Evolutionary conservation across 2,888 invertebrate genomes (phyloP), one percentile per base, ranked within the genome.

Genomic region (Melieria picta): DNA sequence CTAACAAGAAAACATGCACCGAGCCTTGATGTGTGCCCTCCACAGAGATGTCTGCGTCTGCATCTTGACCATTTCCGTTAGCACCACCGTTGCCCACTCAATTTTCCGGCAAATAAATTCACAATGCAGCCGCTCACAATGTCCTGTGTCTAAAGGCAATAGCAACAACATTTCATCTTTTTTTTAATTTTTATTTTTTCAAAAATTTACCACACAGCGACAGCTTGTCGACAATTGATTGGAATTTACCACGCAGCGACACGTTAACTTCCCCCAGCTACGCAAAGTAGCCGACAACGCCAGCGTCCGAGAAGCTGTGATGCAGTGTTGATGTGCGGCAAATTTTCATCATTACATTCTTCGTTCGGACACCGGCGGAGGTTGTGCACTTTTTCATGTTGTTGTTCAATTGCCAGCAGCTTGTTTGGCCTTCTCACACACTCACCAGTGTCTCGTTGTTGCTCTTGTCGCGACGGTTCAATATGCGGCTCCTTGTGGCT

Each of bases 211-310:
- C 13, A 56, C 58, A 73, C 64, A 47, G 72, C 61, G 72, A 74
- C 74, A 72, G 69, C 71, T 63, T 72, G 72, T 78, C 74, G 76
- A 77, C 82, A 83, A 84, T 84, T 82, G 84, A 82, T 84, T 84
- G 82, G 80, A 80, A 82, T 80, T 79, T 30, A 30, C 30, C 30
- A 30, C 11, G 45, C 67, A 58, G 42, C 64, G 64, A 68, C 68
- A 72, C 68, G 16, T 64, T 42, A 67, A 67, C 63, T 47, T 71
- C 52, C 47, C 47, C 58, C 43, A 30, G 56, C 43, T 57, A 30
- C 2, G 30, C 30, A 30, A 30, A 30, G 30, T 30, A 30, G 30
- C 3, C 30, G 30, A 30, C 30, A 30, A 30, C 30, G 30, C 3
- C 30, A 30, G 30, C 30, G 30, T 30, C 30, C 30, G 30, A 30